Conservation (phyloP, 2,113 vertebrate genomes). For the Pachycephala philippinensis region DNA sequence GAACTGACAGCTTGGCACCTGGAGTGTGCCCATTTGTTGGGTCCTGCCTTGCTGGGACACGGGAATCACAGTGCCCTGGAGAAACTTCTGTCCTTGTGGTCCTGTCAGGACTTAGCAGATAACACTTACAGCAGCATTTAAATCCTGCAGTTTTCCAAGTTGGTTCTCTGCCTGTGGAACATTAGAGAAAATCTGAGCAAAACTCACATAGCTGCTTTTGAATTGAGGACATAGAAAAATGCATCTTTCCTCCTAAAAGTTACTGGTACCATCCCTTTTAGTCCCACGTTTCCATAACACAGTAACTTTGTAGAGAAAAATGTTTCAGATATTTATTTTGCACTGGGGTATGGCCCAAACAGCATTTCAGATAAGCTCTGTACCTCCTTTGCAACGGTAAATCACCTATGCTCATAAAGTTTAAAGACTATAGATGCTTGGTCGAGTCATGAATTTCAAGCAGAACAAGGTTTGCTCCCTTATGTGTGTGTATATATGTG, state of each 20-base stretch:
- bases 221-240: neutral
- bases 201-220: neutral
- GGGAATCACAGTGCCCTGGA: neutral
- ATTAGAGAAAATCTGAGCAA: neutral
- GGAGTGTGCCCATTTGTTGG: neutral
- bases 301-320: neutral
- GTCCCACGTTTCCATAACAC: neutral
- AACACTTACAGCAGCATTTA: neutral
- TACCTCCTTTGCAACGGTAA: neutral
- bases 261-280: neutral
- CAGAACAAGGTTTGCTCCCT: neutral
- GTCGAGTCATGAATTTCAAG: neutral
- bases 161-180: neutral
- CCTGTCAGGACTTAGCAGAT: neutral
- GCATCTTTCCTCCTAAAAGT: neutral
- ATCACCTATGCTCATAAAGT: neutral
- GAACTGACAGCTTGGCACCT: neutral
- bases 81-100: neutral
- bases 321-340: neutral
- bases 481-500: neutral
- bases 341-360: neutral
- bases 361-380: neutral
- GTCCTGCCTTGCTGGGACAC: neutral
- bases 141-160: neutral
- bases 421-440: neutral